Conservation (phyloP, 1,140 invertebrate species). For the silkworm (Bombyx mori) region ASM3026992v2 NC_085118.1:5597501-5598000, state of each 20-base stretch:
- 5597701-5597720: slow-evolving; percentile 55
- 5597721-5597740: slow-evolving; percentile 45
- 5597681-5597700: slow-evolving; percentile 53
- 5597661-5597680: slow-evolving; percentile 29
- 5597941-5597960: no score
- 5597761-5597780: slow-evolving; percentile 1
- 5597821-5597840: no score
- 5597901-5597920: no score
- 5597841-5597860: no score
- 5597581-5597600: slow-evolving; percentile 24
- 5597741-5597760: slow-evolving; percentile 26
- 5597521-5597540: slow-evolving; percentile 38
- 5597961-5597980: no score
- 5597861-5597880: no score
- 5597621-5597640: slow-evolving; percentile 43
- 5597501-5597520: slow-evolving; percentile 56
- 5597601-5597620: slow-evolving; percentile 41
- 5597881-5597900: no score
- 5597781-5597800: no score
- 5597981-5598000: no score
- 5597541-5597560: slow-evolving; percentile 50
- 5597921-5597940: no score
- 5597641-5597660: slow-evolving; percentile 22
- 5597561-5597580: slow-evolving; percentile 37
- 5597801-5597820: no score